Base-by-base conservation (phyloP, 2,113 vertebrate species). In the Pungitius pungitius region DNA sequence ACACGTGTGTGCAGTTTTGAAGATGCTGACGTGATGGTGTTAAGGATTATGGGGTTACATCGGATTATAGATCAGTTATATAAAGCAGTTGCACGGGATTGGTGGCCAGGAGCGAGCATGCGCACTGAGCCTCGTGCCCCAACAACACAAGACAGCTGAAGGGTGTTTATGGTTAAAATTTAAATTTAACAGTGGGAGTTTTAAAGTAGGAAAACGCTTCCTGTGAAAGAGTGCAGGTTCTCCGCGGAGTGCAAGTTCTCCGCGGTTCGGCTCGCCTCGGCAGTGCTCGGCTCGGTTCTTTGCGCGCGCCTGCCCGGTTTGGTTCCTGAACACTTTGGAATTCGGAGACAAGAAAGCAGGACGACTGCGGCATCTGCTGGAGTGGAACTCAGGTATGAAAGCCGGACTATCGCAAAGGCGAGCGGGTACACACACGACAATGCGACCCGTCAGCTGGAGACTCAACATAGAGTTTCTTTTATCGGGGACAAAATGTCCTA, bases 11-110 rank as follows among this genome's bases (percentile, higher is more conserved):
- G 1, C 15, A 22, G 20, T 3, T n/a, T 14, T 27, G 4, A 17
- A 30, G 52, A 47, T 26, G 39, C 12, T 55, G 65, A 26, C 3
- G n/a, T 57, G 8, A 40, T 15, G 3, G 26, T 18, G 30, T 26
- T 20, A 15, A 0, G 62, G 33, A 33, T 60, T 33, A n/a, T 6
- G 3, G 66, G 55, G 55, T 80, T 35, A 62, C 12, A 43, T 11
- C 10, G 52, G 82, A 73, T 84, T 65, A 70, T 45, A 12, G 8
- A n/a, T 59, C 1, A 14, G 69, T 84, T 84, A 73, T 18, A n/a
- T 84, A 84, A 84, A 1, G 37, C 26, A 12, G 37, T 1, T 20
- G 59, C 27, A n/a, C 66, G n/a, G 42, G 78, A 81, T 78, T 81
- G 66, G 82, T 63, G 42, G 56, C 15, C 3, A 6, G 40, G 37